These are phyloP conservation scores for Myotis yumanensis DNA, from an alignment of 2,113 vertebrate genomes.

Conservation along the genomic window DNA sequence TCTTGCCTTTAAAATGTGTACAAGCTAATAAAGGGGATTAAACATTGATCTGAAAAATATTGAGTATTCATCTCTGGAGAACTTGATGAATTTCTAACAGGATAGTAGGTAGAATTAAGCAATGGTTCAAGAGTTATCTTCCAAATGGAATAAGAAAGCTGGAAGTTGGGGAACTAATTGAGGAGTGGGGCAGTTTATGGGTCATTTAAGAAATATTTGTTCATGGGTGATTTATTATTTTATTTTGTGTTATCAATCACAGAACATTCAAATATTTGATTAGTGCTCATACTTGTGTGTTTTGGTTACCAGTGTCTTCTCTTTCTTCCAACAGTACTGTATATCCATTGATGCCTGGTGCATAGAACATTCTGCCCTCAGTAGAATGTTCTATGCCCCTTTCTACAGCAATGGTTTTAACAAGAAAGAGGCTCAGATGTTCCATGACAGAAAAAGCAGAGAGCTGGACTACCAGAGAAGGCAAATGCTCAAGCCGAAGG, in stretches of 20 bases:
- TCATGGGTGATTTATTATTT: not conserved
- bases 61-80: not conserved
- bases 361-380: not conserved
- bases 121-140: not conserved
- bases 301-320: not conserved
- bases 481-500: not conserved
- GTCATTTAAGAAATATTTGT: not conserved
- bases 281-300: not conserved
- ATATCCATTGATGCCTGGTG: not conserved
- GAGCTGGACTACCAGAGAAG: not conserved
- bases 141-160: not conserved
- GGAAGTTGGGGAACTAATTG: not conserved
- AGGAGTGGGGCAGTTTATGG: not conserved
- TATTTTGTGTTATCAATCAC: not conserved
- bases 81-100: not conserved
- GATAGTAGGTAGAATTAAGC: not conserved
- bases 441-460: not conserved
- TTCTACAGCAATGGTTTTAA: not conserved
- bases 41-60: not conserved
- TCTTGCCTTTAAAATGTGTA: not conserved
- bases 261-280: not conserved
- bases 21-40: not conserved
- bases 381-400: not conserved
- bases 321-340: not conserved
- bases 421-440: not conserved